Evolutionary conservation across 2,797 vertebrate genomes (phyloP).

Genomic region (Bucorvus abyssinicus): DNA sequence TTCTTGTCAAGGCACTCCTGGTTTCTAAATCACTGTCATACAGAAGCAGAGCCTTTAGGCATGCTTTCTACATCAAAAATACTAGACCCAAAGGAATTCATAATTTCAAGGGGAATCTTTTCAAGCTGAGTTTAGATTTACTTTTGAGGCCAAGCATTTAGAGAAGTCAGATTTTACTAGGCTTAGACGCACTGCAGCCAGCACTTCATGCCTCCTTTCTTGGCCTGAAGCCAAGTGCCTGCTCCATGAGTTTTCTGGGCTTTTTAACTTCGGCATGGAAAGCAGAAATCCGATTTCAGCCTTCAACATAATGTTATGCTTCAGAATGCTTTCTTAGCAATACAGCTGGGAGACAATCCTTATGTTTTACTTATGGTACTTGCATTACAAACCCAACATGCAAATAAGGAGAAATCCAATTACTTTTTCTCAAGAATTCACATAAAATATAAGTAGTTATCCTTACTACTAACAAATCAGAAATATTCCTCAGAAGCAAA

Average conservation of each 20-base stretch:
- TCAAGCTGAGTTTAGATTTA: background rate
- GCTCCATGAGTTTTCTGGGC: background rate
- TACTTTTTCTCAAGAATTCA: background rate
- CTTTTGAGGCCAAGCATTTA: background rate
- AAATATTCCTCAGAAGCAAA: background rate
- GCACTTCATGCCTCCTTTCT: background rate
- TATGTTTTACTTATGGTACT: conserved; percentile 8
- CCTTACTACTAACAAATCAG: background rate
- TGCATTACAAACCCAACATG: background rate
- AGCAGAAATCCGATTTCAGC: background rate
- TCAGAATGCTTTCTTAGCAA: background rate
- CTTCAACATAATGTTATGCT: background rate
- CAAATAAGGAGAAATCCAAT: background rate
- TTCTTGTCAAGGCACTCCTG: background rate
- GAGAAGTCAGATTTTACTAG: background rate
- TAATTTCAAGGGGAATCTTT: background rate
- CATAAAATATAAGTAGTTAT: background rate
- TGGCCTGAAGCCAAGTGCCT: background rate
- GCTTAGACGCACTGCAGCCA: background rate
- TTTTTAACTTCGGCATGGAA: background rate
- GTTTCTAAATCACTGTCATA: background rate
- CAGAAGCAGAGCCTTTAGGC: background rate
- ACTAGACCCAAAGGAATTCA: background rate
- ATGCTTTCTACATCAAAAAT: background rate
- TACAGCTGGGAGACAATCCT: background rate